phyloP scores from a whole-genome alignment of 2,888 invertebrate genomes.

The Chrysomela aeneicollis region DNA sequence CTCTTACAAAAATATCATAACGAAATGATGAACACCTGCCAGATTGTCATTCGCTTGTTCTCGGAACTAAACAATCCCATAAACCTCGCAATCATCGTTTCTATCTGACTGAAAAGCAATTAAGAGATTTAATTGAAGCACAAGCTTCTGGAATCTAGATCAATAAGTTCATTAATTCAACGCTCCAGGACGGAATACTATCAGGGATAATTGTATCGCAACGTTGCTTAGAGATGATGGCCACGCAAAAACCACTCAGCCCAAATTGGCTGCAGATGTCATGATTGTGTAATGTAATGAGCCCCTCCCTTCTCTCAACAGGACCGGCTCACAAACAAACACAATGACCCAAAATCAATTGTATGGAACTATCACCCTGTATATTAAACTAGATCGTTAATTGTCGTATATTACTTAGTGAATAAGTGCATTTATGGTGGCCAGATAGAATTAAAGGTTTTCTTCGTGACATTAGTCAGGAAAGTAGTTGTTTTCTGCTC shows the following conservation, averaged over 20 bases:
- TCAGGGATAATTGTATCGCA: slow-evolving; percentile 40
- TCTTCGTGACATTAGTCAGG: too few relatives aligned
- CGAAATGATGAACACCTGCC: too few relatives aligned
- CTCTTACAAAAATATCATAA: too few relatives aligned
- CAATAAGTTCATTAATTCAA: slow-evolving; percentile 39
- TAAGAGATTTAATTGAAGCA: slow-evolving; percentile 33
- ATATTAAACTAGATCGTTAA: too few relatives aligned
- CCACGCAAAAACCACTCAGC: slow-evolving; percentile 60
- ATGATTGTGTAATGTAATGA: slow-evolving; percentile 58
- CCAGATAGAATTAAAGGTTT: too few relatives aligned
- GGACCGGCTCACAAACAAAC: slow-evolving; percentile 30
- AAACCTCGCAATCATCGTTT: slow-evolving; percentile 23
- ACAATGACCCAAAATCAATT: too few relatives aligned
- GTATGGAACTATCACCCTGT: too few relatives aligned
- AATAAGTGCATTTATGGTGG: too few relatives aligned
- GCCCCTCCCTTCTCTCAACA: slow-evolving; percentile 40
- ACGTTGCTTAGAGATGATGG: slow-evolving; percentile 46
- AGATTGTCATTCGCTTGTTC: too few relatives aligned
- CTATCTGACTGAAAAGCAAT: slow-evolving; percentile 31
- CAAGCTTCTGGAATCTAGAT: slow-evolving; percentile 27
- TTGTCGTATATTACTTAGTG: too few relatives aligned
- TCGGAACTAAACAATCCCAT: too few relatives aligned
- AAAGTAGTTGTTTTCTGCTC: too few relatives aligned
- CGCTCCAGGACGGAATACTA: slow-evolving; percentile 38
- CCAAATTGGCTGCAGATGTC: slow-evolving; percentile 61